Evolutionary conservation across 1,140 invertebrate species (phyloP).

Genomic region (Drosophila bipectinata): DNA sequence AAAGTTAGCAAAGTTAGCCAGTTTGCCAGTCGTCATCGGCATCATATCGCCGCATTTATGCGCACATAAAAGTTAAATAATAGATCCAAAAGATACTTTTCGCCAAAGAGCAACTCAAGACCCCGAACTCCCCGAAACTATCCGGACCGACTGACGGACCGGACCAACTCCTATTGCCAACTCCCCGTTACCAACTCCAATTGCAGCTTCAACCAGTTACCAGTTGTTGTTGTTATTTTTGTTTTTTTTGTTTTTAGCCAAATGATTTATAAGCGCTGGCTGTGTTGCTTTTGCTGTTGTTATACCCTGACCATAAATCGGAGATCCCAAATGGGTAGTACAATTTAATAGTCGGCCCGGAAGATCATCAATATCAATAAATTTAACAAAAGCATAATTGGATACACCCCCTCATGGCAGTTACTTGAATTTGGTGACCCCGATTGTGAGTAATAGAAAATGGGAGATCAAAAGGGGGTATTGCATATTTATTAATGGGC

Average conservation of each 20-base stretch:
- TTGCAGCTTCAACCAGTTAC: constrained; percentile 22
- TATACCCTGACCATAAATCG: constrained; percentile 37
- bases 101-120: constrained; percentile 46
- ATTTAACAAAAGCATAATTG: not conserved
- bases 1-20: constrained; percentile 32
- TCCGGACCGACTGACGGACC: not conserved
- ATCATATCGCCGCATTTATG: constrained; percentile 81
- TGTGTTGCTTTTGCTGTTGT: constrained; percentile 37
- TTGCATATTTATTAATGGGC: too few species aligned
- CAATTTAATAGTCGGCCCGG: constrained; percentile 4
- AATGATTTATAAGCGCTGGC: constrained; percentile 70
- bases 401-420: not conserved
- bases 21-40: constrained; percentile 59
- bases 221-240: constrained; percentile 31
- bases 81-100: constrained; percentile 82
- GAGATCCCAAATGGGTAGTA: constrained; percentile 5
- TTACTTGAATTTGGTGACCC: not conserved
- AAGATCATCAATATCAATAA: constrained; percentile 3
- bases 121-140: not conserved
- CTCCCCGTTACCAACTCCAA: constrained; percentile 34
- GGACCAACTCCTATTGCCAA: constrained; percentile 4
- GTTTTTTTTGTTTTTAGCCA: constrained; percentile 45
- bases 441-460: too few species aligned
- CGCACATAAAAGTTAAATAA: constrained; percentile 83
- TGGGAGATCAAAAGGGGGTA: too few species aligned